Base-by-base conservation (phyloP, 2,888 invertebrate genomes). In the Fissipunctia ypsillon region DNA sequence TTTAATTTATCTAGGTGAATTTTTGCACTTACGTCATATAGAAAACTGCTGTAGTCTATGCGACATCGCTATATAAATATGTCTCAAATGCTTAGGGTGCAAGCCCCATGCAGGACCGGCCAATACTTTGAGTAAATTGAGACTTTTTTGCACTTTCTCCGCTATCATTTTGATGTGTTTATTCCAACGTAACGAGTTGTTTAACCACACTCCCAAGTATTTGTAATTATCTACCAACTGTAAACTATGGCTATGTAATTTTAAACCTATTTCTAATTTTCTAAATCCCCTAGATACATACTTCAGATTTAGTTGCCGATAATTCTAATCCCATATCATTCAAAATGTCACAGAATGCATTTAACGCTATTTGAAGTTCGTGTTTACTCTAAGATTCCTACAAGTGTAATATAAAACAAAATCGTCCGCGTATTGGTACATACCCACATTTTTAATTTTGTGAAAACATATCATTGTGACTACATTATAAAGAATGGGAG, bases 61-160 rank as follows among this genome's bases (percentile, higher is more conserved):
- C n/a, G n/a, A n/a, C n/a, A n/a, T n/a, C n/a, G n/a, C 54, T 35
- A 67, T 54, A 4, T 67, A 73, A 2, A 73, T 48, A 14, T 61
- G 41, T 22, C 73, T 25, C 16, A 73, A 56, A n/a, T 68, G 67
- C 61, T 68, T 54, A 16, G 63, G 22, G 14, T 73, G 73, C 22
- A 68, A 7, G 1, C 73, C 73, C 73, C 68, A 73, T 9, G 68
- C 10, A 16, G 28, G 4, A 5, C 73, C 73, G 0, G 68, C 63
- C n/a, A 63, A 48, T 28, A 57, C 63, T 68, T 63, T 68, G 3
- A 73, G 63, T 19, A 73, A 28, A 22, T 22, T 38, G 3, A 64
- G 35, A 25, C 35, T 64, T 0, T 25, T 64, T 2, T 38, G 35
- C 3, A 35, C 48, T 48, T 50, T 64, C 22, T 64, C 64, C 0